Base-by-base conservation (phyloP, 2,113 vertebrate genomes). In the Ameiurus melas region DNA sequence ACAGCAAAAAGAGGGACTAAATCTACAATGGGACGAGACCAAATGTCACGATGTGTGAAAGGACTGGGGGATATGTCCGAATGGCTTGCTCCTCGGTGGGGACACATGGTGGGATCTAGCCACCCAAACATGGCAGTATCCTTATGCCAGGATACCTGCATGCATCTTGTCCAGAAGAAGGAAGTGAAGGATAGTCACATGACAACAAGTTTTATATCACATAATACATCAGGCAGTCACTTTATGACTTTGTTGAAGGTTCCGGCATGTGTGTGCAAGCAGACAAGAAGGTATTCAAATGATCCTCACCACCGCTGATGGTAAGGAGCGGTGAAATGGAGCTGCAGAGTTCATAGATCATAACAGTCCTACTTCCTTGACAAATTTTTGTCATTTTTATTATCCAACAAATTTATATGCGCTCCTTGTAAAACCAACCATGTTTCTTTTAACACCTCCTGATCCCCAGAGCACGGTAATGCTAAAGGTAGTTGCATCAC, bases 401-500 rank as follows among this genome's bases (percentile, higher is more conserved):
- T 78, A 27, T 68, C 25, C 39, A 53, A 17, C 36, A 14, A 36
- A 62, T 10, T 16, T 17, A 14, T 22, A 85, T 30, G 64, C 39
- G 66, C 66, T 53, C 68, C 51, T 30, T 53, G 17, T 70, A 70
- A 85, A 68, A 51, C 5, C 39, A 85, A 66, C 43, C 43, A 13
- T 33, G 16, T 20, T 64, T 51, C 81, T 83, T 58, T 83, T 51
- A 55, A 70, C 43, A 85, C 66, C 66, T 70, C 47, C 36, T 66
- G 47, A 66, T 71, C 47, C 64, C 39, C 30, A 57, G 5, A 71
- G 66, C 9, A 10, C 51, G 25, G 53, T 39, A 73, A 73, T 39
- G 19, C 84, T 57, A 36, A 33, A 75, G 68, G 68, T 36, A 51
- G 51, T 85, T 53, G 84, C 33, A 2, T 85, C 84, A 85, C 30